Conservation (phyloP, 1,140 invertebrate genomes). For the Penaeus vannamei region DNA sequence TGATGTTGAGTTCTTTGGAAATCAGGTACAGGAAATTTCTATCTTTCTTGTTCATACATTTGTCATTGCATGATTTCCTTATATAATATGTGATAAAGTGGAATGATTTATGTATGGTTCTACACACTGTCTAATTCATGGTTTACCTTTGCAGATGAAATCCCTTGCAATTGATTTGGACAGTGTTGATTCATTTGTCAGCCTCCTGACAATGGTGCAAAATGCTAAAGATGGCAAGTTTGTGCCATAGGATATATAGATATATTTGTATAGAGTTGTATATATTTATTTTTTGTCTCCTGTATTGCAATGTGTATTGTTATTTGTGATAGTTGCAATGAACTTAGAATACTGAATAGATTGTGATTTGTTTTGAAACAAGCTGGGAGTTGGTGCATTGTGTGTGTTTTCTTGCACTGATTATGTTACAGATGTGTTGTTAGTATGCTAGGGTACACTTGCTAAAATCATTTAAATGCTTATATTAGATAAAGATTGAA, state of each 20-base stretch:
- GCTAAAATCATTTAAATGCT: too few species aligned
- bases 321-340: too few species aligned
- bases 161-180: constrained; percentile 31
- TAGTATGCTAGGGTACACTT: too few species aligned
- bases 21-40: constrained; percentile 70
- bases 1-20: constrained; percentile 80
- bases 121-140: neutral
- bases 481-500: too few species aligned
- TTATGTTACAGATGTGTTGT: too few species aligned
- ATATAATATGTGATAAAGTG: neutral
- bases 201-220: constrained; percentile 49
- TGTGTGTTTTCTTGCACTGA: too few species aligned
- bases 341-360: too few species aligned
- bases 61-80: neutral
- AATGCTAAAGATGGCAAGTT: constrained; percentile 59
- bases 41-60: neutral
- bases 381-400: too few species aligned
- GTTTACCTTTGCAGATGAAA: constrained; percentile 36
- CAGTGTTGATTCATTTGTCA: constrained; percentile 37
- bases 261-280: neutral
- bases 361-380: too few species aligned
- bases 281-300: neutral
- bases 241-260: constrained; percentile 27
- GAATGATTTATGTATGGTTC: neutral
- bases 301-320: too few species aligned